Percentiles rank a stretch among this genome's conserved stretches.
Conservation (phyloP, 2,797 vertebrate genomes). For the Coluber constrictor region DNA sequence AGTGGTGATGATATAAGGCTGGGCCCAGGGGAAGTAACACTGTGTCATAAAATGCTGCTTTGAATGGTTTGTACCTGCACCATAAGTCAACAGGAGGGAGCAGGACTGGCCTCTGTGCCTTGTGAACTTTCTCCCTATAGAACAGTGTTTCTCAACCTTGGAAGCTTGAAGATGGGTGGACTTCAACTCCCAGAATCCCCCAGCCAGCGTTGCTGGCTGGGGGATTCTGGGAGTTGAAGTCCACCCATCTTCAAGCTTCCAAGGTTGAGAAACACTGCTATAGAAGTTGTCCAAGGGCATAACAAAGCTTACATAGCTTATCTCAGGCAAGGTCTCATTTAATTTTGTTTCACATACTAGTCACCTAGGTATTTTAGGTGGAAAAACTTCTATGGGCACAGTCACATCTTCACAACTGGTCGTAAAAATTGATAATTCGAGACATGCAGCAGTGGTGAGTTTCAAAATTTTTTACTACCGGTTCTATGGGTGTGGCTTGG, state of each 20-base stretch:
- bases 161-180: too few relatives aligned
- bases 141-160: too few relatives aligned
- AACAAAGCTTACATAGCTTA: background rate
- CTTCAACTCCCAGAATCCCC: too few relatives aligned
- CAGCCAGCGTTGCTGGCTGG: too few relatives aligned
- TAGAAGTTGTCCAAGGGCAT: background rate
- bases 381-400: background rate
- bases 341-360: background rate
- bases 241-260: too few relatives aligned
- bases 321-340: background rate
- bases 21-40: background rate
- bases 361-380: background rate
- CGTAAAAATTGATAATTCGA: background rate
- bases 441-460: background rate
- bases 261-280: background rate
- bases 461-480: too few relatives aligned
- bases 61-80: background rate
- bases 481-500: too few relatives aligned
- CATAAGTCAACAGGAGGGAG: background rate
- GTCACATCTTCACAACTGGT: background rate
- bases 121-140: background rate
- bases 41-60: background rate
- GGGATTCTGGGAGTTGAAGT: too few relatives aligned
- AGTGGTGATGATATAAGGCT: background rate
- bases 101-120: background rate